Evolutionary conservation across 1,140 invertebrate species (phyloP).

Genomic region (Octopus bimaculoides): DNA sequence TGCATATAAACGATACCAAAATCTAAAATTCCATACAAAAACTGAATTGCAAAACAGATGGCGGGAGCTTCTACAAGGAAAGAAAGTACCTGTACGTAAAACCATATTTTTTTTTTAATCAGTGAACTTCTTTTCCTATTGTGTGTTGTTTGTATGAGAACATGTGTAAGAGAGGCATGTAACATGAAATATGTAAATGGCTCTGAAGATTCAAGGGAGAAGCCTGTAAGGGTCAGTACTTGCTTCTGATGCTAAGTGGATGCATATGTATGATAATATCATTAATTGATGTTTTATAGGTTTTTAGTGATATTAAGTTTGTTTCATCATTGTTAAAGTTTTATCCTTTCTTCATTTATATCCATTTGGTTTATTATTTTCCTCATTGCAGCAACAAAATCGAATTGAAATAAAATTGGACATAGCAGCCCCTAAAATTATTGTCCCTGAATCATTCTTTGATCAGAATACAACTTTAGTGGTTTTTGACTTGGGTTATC

Average conservation of each 20-base stretch:
- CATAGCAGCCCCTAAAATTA: constrained; percentile 89
- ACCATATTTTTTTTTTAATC: neutral
- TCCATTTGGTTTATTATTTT: constrained; percentile 12
- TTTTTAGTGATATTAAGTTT: too few species aligned
- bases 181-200: too few species aligned
- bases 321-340: too few species aligned
- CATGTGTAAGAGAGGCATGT: too few species aligned
- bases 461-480: constrained; percentile 77
- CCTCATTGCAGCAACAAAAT: constrained; percentile 66
- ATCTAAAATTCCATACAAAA: constrained; percentile 74
- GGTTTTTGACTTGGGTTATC: constrained; percentile 58
- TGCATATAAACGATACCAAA: constrained; percentile 62
- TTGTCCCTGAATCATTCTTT: constrained; percentile 75
- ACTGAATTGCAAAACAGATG: constrained; percentile 79
- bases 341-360: too few species aligned
- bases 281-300: too few species aligned
- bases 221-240: too few species aligned
- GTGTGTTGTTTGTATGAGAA: too few species aligned
- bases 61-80: constrained; percentile 78
- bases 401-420: constrained; percentile 80
- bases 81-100: constrained; percentile 29
- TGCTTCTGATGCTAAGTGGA: too few species aligned
- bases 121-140: too few species aligned
- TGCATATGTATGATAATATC: too few species aligned
- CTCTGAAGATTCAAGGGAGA: too few species aligned